Percentiles rank a stretch among this genome's conserved stretches.
Evolutionary conservation across 2,797 vertebrate species (phyloP).

Genomic region (Myripristis murdjan): DNA sequence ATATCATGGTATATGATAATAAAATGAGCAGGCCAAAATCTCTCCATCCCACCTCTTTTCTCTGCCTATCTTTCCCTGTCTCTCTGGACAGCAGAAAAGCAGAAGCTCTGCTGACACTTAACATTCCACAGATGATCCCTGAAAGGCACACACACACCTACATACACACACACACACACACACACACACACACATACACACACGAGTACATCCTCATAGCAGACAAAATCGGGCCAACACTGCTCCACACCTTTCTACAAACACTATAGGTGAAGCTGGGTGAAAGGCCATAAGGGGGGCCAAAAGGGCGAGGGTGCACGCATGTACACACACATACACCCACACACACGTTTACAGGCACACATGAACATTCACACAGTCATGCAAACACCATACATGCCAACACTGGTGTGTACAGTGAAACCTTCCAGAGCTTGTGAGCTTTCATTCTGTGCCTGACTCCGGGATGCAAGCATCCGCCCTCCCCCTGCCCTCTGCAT

Average conservation of each 20-base stretch:
- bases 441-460: constrained; percentile 29
- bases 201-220: background rate
- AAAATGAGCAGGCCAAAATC: too few relatives aligned
- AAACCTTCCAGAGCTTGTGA: constrained; percentile 18
- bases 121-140: constrained; percentile 53
- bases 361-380: background rate
- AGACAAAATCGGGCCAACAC: constrained; percentile 43
- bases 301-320: background rate
- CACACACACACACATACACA: background rate
- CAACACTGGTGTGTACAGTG: constrained; percentile 2
- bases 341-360: background rate
- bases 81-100: constrained; percentile 28
- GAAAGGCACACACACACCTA: constrained; percentile 51
- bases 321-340: background rate
- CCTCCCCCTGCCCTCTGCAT: constrained; percentile 1
- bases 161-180: constrained; percentile 56
- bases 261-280: constrained; percentile 39
- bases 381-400: background rate
- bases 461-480: constrained; percentile 5
- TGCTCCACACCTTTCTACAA: constrained; percentile 47
- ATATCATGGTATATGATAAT: too few relatives aligned
- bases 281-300: constrained; percentile 22
- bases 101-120: constrained; percentile 37
- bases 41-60: too few relatives aligned
- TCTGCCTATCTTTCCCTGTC: constrained; percentile 1